These are phyloP conservation scores for Xenentodon cancila DNA, from an alignment of 2,797 vertebrate species.

Conservation along the genomic window DNA sequence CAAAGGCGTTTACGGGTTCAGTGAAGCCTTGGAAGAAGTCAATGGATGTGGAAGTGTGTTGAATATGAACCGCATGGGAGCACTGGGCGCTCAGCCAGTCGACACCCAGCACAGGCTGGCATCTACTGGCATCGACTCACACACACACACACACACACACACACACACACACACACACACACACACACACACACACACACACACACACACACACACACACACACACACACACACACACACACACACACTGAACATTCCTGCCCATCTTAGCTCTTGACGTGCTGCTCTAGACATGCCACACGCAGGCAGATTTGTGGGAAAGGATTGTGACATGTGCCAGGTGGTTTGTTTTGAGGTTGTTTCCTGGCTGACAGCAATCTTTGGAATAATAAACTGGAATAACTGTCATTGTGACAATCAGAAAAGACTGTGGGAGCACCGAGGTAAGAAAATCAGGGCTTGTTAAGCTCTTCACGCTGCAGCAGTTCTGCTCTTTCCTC, in stretches of 20 bases:
- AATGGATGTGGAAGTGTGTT: slow-evolving; percentile 49
- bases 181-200: slow-evolving; percentile 26
- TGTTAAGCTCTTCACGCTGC: slow-evolving; percentile 9
- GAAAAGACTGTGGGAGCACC: background rate
- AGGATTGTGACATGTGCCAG: slow-evolving; percentile 4
- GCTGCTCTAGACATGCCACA: slow-evolving; percentile 19
- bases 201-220: background rate
- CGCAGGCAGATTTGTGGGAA: slow-evolving; percentile 9
- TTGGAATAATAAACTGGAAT: slow-evolving; percentile 19
- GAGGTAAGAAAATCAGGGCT: slow-evolving; percentile 6
- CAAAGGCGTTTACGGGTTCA: slow-evolving; percentile 50
- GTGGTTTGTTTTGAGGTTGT: slow-evolving; percentile 11
- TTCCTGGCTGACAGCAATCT: slow-evolving; percentile 30
- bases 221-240: slow-evolving; percentile 19
- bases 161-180: slow-evolving; percentile 1
- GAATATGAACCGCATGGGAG: slow-evolving; percentile 65
- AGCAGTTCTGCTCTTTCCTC: slow-evolving; percentile 23
- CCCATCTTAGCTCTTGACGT: slow-evolving; percentile 23
- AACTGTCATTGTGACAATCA: slow-evolving; percentile 13
- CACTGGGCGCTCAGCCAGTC: slow-evolving; percentile 53
- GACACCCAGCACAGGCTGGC: slow-evolving; percentile 53
- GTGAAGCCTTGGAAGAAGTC: slow-evolving; percentile 43
- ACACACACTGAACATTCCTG: slow-evolving; percentile 27
- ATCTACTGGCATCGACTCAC: slow-evolving; percentile 43
- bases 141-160: background rate